phyloP scores from a whole-genome alignment of 2,113 vertebrate species.

The Pleuronectes platessa region DNA sequence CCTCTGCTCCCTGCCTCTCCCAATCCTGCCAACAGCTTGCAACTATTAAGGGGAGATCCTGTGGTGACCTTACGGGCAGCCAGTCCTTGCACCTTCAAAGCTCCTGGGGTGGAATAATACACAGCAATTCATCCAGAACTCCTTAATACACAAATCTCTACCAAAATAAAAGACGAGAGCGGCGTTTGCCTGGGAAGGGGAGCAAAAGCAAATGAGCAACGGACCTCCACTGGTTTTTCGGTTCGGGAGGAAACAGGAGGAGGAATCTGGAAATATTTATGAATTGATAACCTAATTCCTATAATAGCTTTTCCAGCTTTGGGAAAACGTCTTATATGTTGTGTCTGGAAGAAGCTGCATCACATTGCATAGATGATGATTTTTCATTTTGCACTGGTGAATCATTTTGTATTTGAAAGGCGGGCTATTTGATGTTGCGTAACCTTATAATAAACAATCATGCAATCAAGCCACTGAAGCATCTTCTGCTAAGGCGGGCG shows the following conservation, averaged over 20 bases:
- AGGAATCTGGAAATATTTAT: constrained; percentile 28
- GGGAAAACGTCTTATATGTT: constrained; percentile 16
- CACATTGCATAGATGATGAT: constrained; percentile 22
- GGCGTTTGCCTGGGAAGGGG: constrained; percentile 35
- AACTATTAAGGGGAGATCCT: constrained; percentile 83
- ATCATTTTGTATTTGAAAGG: constrained; percentile 12
- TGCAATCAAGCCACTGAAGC: constrained; percentile 23
- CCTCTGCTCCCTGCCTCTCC: constrained; percentile 62
- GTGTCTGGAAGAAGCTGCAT: constrained; percentile 26
- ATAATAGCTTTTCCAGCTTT: constrained; percentile 1
- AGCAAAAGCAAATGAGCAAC: constrained; percentile 47
- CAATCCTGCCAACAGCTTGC: constrained; percentile 82
- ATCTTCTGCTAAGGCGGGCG: constrained; percentile 6
- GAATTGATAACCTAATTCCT: constrained; percentile 22
- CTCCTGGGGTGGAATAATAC: constrained; percentile 79
- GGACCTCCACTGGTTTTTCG: constrained; percentile 32
- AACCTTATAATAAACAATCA: constrained; percentile 28
- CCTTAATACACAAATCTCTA: constrained; percentile 78
- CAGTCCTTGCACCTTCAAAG: constrained; percentile 82
- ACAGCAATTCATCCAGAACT: constrained; percentile 82
- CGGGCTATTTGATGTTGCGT: constrained; percentile 10
- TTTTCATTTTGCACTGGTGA: neutral
- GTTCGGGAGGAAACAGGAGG: constrained; percentile 4
- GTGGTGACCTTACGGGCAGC: constrained; percentile 80
- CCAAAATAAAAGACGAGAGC: constrained; percentile 60